A percentile compares a stretch with the other conserved stretches of the same genome.
These are phyloP conservation scores for Hippocampus zosterae DNA, from an alignment of 2,113 vertebrate genomes.

Conservation along the genomic window DNA sequence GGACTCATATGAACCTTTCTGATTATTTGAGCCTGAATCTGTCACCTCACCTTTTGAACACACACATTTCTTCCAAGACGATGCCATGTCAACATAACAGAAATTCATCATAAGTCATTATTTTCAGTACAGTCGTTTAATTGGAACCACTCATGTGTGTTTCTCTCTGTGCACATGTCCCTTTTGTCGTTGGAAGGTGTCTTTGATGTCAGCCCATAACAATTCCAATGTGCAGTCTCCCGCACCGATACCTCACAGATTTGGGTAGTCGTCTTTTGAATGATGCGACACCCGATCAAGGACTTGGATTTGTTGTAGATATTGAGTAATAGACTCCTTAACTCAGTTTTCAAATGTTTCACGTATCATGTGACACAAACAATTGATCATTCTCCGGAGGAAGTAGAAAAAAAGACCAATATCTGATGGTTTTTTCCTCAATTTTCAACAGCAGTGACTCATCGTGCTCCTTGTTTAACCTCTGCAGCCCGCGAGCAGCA, in stretches of 20 bases:
- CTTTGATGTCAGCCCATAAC: slow-evolving; percentile 2
- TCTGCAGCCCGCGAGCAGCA: slow-evolving; percentile 28
- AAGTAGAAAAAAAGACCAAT: slow-evolving; percentile 39
- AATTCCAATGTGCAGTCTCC: not conserved
- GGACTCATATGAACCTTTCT: slow-evolving; percentile 1
- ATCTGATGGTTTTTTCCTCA: not conserved
- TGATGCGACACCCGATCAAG: not conserved
- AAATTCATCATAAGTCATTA: not conserved
- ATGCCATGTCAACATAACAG: not conserved
- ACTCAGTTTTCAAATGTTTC: slow-evolving; percentile 9
- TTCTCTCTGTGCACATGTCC: slow-evolving; percentile 8
- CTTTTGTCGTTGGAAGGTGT: slow-evolving; percentile 8
- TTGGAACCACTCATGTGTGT: slow-evolving; percentile 11
- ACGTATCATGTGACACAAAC: slow-evolving; percentile 25
- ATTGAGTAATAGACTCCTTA: slow-evolving; percentile 30
- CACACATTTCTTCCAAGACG: not conserved
- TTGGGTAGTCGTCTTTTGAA: slow-evolving; percentile 8
- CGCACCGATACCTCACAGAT: not conserved
- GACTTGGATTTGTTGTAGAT: slow-evolving; percentile 3
- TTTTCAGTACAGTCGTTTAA: not conserved
- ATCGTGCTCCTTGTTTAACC: slow-evolving; percentile 38
- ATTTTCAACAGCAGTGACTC: slow-evolving; percentile 40
- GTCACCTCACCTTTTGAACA: slow-evolving; percentile 23
- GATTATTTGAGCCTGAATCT: slow-evolving; percentile 5
- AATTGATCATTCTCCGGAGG: slow-evolving; percentile 30